Evolutionary conservation across 2,113 vertebrate species (phyloP).

Genomic region (Melanerpes formicivorus): DNA sequence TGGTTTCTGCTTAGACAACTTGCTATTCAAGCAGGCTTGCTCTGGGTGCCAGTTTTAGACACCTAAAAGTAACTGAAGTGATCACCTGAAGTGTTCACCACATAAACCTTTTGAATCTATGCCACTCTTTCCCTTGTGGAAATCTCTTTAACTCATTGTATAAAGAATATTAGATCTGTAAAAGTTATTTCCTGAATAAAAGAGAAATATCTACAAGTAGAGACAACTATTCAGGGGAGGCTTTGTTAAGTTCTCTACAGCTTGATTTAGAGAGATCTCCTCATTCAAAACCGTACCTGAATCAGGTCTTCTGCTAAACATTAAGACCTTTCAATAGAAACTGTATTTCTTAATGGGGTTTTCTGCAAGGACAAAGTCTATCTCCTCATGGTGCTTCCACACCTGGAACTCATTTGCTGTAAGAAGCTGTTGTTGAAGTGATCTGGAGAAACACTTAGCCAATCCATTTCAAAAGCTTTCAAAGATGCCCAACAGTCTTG

Average conservation of each 20-base stretch:
- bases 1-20: background rate
- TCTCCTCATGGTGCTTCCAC: background rate
- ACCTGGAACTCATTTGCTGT: constrained; percentile 12
- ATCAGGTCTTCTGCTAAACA: background rate
- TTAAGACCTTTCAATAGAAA: background rate
- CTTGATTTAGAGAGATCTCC: background rate
- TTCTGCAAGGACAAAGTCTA: background rate
- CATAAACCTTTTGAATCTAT: background rate
- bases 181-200: background rate
- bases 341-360: background rate
- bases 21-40: background rate
- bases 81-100: background rate
- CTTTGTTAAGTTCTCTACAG: background rate
- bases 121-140: background rate
- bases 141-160: background rate
- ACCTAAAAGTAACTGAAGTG: background rate
- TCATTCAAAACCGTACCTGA: background rate
- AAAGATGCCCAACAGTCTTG: background rate
- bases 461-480: constrained; percentile 22
- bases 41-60: background rate
- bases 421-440: background rate
- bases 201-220: background rate
- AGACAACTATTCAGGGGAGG: background rate
- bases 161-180: background rate
- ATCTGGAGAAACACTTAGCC: constrained; percentile 3